Evolutionary conservation across 2,113 vertebrate species (phyloP), one percentile per base, ranked within the genome.

Genomic region (Phalacrocorax pelagicus): DNA sequence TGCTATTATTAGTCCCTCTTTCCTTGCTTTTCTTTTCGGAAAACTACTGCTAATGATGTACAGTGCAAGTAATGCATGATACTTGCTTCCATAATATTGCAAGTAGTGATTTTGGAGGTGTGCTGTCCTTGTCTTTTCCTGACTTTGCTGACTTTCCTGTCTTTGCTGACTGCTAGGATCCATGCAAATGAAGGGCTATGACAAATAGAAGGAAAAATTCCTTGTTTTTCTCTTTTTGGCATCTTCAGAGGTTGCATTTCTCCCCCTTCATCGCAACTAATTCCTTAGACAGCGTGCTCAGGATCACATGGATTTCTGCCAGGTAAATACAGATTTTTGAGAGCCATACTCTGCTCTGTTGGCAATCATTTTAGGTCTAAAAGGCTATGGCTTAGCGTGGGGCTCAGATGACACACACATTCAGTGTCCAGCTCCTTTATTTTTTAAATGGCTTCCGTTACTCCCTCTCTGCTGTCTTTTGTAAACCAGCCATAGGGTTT

Each of bases 371-470:
- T 95, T 90, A 71, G 82, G 93, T 94, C 78, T 94, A 78, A 95
- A 97, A 96, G 80, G 86, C 75, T 59, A 12, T 65, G 63, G 36
- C 66, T 95, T 88, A 93, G 77, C 2, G 0, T 70, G 81, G 29
- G 62, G 81, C 80, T 95, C 13, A 3, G 57, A 93, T 94, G 91
- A 92, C 66, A 97, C 78, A 71, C 49, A 49, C 8, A 0, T 75
- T 96, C 80, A 86, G 73, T 85, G 95, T 93, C 87, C 86, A 96
- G 52, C 82, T 94, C 69, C 86, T 92, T 87, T 92, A 88, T 77
- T 96, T 96, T 95, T 96, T 36, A 85, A 95, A 93, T 82, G 69
- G 66, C 44, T 97, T 93, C 34, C 79, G 46, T 95, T 94, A 84
- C 46, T 96, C 85, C 32, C 36, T 77, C 69, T 94, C 42, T 89